Base-by-base conservation (phyloP, 2,888 invertebrate genomes). In the Gymnosoma rotundatum region DNA sequence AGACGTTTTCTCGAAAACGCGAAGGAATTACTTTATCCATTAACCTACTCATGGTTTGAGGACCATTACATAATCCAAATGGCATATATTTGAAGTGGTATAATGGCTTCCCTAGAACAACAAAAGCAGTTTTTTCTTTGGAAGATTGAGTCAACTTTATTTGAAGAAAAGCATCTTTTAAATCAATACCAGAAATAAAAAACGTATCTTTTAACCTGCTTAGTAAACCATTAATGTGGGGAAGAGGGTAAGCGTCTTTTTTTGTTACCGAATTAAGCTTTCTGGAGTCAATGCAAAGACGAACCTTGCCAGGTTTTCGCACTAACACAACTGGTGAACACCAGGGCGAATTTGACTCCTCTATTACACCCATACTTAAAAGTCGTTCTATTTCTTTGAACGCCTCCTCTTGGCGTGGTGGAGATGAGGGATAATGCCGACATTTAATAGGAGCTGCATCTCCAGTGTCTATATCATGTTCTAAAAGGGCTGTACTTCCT, bases 1-100 rank as follows among this genome's bases (percentile, higher is more conserved):
- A 60, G 12, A 60, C 60, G 14, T 60, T 60, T 38, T 60, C 60
- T 2, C 60, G 36, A 9, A 60, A 36, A 8, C 60, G 36, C 6
- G 60, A 60, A 9, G 60, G 60, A 18, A 60, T 60, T 16, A 60
- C 38, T n/a, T n/a, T 48, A 14, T 48, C 48, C 14, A 25, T 25
- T 25, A 25, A 7, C 63, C 18, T 18, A 18, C 18, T 52, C 50
- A 52, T 52, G 1, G 18, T 52, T 6, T 52, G 50, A 1, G 20
- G 50, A 52, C 50, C 18, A 52, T 52, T 52, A 6, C 50, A 52
- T 5, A 52, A 10, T 3, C 50, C 50, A 20, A 52, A 52, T 2
- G 50, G 18, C 50, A 52, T 20, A 6, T 5, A 52, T 16, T 52
- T 52, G 16, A 5, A 52, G 6, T 52, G 50, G 7, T 5, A 48